phyloP scores from a whole-genome alignment of 1,140 invertebrate genomes.

The Drosophila willistoni region DNA sequence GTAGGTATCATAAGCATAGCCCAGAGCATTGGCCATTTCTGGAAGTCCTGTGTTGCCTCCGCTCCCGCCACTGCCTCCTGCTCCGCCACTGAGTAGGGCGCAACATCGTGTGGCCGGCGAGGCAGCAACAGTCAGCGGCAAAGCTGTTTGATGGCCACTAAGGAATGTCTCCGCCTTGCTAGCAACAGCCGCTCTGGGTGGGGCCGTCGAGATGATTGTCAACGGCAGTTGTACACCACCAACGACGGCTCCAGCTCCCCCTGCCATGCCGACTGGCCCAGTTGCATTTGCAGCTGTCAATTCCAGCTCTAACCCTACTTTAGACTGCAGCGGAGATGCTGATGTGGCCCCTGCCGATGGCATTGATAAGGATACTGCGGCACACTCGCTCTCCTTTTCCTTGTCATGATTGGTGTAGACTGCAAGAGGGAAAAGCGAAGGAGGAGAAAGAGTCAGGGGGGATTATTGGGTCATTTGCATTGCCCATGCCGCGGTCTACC shows the following conservation, averaged over 20 bases:
- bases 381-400: slow-evolving; percentile 77
- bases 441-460: background rate
- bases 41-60: slow-evolving; percentile 30
- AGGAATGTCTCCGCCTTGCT: slow-evolving; percentile 68
- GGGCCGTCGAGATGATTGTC: slow-evolving; percentile 81
- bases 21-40: slow-evolving; percentile 31
- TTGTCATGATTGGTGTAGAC: slow-evolving; percentile 82
- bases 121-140: slow-evolving; percentile 62
- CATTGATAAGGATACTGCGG: slow-evolving; percentile 50
- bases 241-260: background rate
- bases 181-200: slow-evolving; percentile 51
- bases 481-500: slow-evolving; percentile 51
- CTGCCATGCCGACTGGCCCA: slow-evolving; percentile 14
- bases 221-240: slow-evolving; percentile 71
- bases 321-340: slow-evolving; percentile 47
- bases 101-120: slow-evolving; percentile 78
- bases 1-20: slow-evolving; percentile 66
- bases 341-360: slow-evolving; percentile 45
- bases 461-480: slow-evolving; percentile 4
- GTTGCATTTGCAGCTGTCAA: slow-evolving; percentile 12
- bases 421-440: slow-evolving; percentile 33
- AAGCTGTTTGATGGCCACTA: slow-evolving; percentile 43
- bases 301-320: slow-evolving; percentile 65
- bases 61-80: slow-evolving; percentile 49
- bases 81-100: slow-evolving; percentile 50